phyloP scores from a whole-genome alignment of 2,113 vertebrate genomes.

The Thalassoma bifasciatum region DNA sequence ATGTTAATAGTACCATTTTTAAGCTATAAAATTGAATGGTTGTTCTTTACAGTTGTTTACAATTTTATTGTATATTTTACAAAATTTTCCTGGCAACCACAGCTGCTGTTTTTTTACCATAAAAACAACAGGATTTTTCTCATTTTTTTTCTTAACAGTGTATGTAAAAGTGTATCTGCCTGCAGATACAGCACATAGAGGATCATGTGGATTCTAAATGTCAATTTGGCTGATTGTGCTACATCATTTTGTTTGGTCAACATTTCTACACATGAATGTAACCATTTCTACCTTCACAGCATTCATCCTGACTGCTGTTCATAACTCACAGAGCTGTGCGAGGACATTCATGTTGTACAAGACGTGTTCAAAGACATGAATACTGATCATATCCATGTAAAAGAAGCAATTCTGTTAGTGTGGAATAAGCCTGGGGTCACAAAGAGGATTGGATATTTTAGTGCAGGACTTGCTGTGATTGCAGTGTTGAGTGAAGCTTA shows the following conservation, averaged over 20 bases:
- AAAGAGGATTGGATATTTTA: constrained; percentile 31
- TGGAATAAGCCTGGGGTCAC: neutral
- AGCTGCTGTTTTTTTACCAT: too few species aligned
- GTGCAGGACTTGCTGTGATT: constrained; percentile 30
- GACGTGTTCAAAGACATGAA: constrained; percentile 6
- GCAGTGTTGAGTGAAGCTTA: constrained; percentile 30
- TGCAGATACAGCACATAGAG: too few species aligned
- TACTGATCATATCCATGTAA: constrained; percentile 23
- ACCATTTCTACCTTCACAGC: neutral
- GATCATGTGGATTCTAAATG: neutral
- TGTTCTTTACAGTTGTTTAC: too few species aligned
- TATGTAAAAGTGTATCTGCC: too few species aligned
- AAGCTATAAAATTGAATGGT: too few species aligned
- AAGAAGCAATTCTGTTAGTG: neutral
- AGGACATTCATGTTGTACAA: neutral
- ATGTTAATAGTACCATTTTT: too few species aligned
- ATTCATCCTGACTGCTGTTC: neutral
- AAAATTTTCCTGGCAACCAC: too few species aligned
- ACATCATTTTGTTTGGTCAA: neutral
- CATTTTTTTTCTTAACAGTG: too few species aligned
- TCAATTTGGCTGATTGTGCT: neutral
- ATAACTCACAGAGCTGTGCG: neutral
- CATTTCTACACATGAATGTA: neutral
- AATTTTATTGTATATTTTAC: too few species aligned
- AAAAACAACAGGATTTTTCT: too few species aligned